These are phyloP conservation scores for Macropis europaea DNA, from an alignment of 2,888 invertebrate genomes.

Conservation along the genomic window DNA sequence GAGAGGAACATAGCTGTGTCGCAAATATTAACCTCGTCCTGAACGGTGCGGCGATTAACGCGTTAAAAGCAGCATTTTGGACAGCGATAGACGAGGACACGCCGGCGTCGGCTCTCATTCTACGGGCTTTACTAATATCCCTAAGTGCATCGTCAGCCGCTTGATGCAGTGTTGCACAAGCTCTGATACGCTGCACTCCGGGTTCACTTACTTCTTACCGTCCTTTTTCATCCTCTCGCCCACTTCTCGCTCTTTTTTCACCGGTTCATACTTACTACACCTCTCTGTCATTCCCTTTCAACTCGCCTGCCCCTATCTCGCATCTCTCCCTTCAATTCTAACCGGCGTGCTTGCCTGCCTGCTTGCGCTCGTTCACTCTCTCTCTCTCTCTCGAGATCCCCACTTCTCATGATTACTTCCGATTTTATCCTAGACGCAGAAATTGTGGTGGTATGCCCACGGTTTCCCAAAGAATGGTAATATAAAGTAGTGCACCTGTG, in stretches of 20 bases:
- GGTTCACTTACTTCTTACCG: constrained; percentile 47
- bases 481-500: constrained; percentile 54
- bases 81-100: constrained; percentile 39
- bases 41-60: constrained; percentile 33
- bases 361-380: neutral
- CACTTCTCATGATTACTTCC: constrained; percentile 77
- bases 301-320: neutral
- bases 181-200: constrained; percentile 62
- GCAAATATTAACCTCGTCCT: constrained; percentile 32
- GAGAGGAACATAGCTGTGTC: neutral
- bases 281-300: constrained; percentile 36
- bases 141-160: constrained; percentile 78
- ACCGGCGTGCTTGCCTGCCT: neutral
- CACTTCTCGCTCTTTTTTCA: constrained; percentile 26
- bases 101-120: constrained; percentile 57
- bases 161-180: constrained; percentile 69
- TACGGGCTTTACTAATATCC: constrained; percentile 77
- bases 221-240: constrained; percentile 4
- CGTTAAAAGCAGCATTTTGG: constrained; percentile 52
- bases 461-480: constrained; percentile 58
- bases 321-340: constrained; percentile 7
- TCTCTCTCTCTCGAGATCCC: constrained; percentile 56
- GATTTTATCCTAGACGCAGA: constrained; percentile 67
- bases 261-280: constrained; percentile 1
- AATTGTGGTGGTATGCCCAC: constrained; percentile 51